Conservation (phyloP, 2,888 invertebrate species). For the Sesia apiformis region DNA sequence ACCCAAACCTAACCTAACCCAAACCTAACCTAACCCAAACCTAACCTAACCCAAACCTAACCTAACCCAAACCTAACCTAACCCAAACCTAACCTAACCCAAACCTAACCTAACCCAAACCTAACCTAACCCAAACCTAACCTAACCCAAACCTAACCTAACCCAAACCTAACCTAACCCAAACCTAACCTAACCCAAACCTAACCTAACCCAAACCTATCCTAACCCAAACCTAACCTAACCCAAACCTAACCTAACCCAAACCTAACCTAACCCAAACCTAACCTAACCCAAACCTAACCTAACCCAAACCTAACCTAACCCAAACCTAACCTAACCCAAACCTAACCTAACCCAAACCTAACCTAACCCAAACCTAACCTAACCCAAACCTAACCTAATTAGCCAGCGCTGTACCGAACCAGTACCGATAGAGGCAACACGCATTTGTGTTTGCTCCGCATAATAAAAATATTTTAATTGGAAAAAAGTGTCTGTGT, state of each 20-base stretch:
- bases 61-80: neutral
- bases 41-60: neutral
- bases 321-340: neutral
- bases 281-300: neutral
- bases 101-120: neutral
- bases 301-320: neutral
- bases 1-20: constrained; percentile 1
- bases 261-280: neutral
- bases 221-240: neutral
- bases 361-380: neutral
- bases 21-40: neutral
- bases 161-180: neutral
- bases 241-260: neutral
- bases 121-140: neutral
- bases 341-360: neutral
- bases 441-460: too few relatives aligned
- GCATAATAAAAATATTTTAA: too few relatives aligned
- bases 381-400: neutral
- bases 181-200: neutral
- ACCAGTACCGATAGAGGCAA: neutral
- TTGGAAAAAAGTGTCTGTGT: too few relatives aligned
- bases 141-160: neutral
- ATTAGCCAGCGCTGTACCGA: neutral
- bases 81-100: neutral
- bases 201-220: neutral